Base-by-base conservation (phyloP, 2,113 vertebrate species). In the Actenoides hombroni region DNA sequence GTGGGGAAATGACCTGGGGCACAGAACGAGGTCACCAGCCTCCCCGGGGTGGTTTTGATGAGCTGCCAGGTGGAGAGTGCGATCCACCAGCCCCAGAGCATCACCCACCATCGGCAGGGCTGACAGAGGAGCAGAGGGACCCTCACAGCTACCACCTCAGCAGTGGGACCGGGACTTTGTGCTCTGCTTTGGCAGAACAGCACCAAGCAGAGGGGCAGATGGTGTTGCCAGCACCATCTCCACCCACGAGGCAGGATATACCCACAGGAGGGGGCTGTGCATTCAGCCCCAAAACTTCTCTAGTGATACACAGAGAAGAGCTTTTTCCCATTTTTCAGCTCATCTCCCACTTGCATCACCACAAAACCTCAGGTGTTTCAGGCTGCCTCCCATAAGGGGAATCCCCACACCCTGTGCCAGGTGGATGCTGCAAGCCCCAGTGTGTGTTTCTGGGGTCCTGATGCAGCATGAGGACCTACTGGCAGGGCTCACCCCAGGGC, bases 141-240 rank as follows among this genome's bases (percentile, higher is more conserved):
- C 37, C 28, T 25, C 16, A 0, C 19, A 33, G 81, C 31, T 15
- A 1, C 13, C 10, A 1, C 19, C 23, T 64, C 5, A 1, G 8
- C 5, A 0, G 20, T 4, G 29, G 56, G 3, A 46, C 37, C 5
- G 1, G 1, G 13, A 20, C 69, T 69, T 29, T 40, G 37, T 24
- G 40, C 28, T 54, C 42, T 16, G 33, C 23, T 49, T 35, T 1
- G 16, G 70, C 89, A 39, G 51, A 23, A 9, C 10, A 53, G 61
- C 42, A 1, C 17, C 0, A 4, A 53, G 54, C 60, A 2, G 1
- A 70, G 79, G 4, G 3, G 42, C 6, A 2, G 2, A 5, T 0
- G 2, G 59, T 10, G 65, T 48, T 46, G 6, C 63, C 71, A 46
- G 31, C 59, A 40, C 19, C 42, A 8, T 5, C 48, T 29, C 35